These are phyloP conservation scores for Argyra leucocephala DNA, from an alignment of 2,888 invertebrate species.

Conservation along the genomic window DNA sequence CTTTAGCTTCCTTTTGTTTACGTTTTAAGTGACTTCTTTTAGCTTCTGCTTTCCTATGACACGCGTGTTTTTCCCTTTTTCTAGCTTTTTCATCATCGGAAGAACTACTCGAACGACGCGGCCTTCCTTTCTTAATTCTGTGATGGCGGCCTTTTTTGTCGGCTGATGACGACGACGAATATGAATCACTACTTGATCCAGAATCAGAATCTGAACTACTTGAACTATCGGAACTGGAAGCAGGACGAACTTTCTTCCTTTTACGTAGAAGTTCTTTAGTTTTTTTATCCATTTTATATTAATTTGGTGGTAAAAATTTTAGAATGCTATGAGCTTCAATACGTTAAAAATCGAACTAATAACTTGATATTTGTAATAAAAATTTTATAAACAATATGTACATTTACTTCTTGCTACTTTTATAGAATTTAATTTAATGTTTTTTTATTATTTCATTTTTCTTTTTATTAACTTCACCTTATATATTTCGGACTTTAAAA, in stretches of 20 bases:
- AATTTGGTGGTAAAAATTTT: neutral
- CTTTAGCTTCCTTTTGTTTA: slow-evolving; percentile 39
- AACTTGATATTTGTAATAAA: too few relatives aligned
- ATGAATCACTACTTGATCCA: slow-evolving; percentile 36
- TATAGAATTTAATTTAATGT: too few relatives aligned
- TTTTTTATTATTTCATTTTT: neutral
- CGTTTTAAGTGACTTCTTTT: slow-evolving; percentile 40
- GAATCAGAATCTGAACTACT: slow-evolving; percentile 37
- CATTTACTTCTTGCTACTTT: too few relatives aligned
- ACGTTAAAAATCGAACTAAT: too few relatives aligned
- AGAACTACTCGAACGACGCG: slow-evolving; percentile 50
- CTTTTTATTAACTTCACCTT: too few relatives aligned
- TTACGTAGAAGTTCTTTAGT: slow-evolving; percentile 39
- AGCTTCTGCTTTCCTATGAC: slow-evolving; percentile 39
- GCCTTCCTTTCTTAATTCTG: slow-evolving; percentile 13
- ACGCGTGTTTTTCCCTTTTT: slow-evolving; percentile 41
- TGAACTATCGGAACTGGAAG: slow-evolving; percentile 38
- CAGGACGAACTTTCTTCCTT: slow-evolving; percentile 38
- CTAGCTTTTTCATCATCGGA: slow-evolving; percentile 49
- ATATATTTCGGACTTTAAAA: neutral
- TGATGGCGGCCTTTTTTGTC: slow-evolving; percentile 19
- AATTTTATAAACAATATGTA: too few relatives aligned
- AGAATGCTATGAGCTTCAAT: neutral
- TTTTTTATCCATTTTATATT: slow-evolving; percentile 37
- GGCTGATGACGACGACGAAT: slow-evolving; percentile 36